phyloP scores from a whole-genome alignment of 92 coral and sea anemone genomes.

The Diadumene lineata region DNA sequence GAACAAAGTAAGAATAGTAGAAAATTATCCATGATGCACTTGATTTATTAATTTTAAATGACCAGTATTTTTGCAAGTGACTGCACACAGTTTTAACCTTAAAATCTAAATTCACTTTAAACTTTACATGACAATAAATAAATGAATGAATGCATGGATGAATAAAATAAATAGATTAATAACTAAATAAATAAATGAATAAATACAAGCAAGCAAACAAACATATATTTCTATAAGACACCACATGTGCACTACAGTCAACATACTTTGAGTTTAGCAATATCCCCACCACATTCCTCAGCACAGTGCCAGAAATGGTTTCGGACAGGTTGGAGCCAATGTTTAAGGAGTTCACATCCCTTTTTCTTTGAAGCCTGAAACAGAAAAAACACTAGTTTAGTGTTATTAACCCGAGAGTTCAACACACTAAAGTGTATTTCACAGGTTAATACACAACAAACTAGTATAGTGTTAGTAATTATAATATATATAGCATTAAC shows the following conservation, averaged over 20 bases:
- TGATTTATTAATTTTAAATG: no score
- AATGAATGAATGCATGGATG: neutral
- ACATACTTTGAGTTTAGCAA: slow-evolving; percentile 45
- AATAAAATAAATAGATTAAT: neutral
- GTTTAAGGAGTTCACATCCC: slow-evolving; percentile 39
- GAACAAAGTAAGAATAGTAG: no score
- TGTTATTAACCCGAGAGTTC: neutral
- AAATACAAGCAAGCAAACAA: neutral
- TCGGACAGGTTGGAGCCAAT: slow-evolving; percentile 59
- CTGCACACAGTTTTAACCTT: no score
- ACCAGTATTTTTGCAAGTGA: no score
- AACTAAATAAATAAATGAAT: no score
- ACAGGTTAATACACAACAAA: no score
- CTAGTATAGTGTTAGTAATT: no score
- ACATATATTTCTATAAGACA: neutral
- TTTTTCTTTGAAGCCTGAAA: slow-evolving; percentile 61
- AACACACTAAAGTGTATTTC: no score
- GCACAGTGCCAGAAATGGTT: slow-evolving; percentile 77
- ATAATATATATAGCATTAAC: neutral
- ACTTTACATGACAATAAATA: no score
- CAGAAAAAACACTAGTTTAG: neutral
- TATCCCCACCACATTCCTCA: slow-evolving; percentile 61
- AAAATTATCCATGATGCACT: no score
- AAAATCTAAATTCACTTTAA: no score
- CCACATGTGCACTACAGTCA: neutral